Evolutionary conservation across 2,113 vertebrate genomes (phyloP), one percentile per base, ranked within the genome.

Genomic region (Numida meleagris): DNA sequence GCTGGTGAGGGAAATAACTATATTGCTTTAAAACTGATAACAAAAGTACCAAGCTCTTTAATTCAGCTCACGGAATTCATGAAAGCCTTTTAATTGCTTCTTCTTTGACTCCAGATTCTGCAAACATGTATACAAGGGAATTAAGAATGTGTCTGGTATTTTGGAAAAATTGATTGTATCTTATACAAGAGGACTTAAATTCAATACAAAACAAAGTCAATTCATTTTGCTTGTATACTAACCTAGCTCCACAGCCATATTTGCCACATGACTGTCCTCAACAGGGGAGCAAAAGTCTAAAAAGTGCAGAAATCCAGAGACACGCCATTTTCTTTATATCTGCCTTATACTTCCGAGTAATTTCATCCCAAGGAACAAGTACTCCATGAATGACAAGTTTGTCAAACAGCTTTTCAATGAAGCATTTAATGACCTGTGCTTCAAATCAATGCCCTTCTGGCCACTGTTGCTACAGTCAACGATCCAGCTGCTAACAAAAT

Each of bases 1-100:
- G 67, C 59, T 90, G 34, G 24, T 80, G 58, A 88, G 55, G 25
- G 70, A 96, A 96, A 34, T 71, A 93, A 70, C 77, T 59, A 24
- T 45, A 93, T 67, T 90, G 55, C 77, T 92, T 93, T 74, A 93
- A 85, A 31, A 45, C 25, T 12, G 9, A 78, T 29, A 82, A 94
- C 61, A 72, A 59, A 91, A 70, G 29, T 40, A 93, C 10, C 6
- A 27, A 93, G 78, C 19, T 93, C 34, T 90, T 89, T 90, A 93
- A 93, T 92, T 94, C 71, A 72, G 53, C 58, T 81, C 43, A 82
- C 66, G 38, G 76, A 90, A 82, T 90, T 96, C 48, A 95, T 63
- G 18, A 87, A 89, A 91, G 55, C n/a, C 24, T 91, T 94, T 88
- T 74, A 96, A 95, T 94, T 90, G 70, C 77, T 82, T 73, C 71